phyloP scores from a whole-genome alignment of 2,113 vertebrate genomes.

The Recurvirostra avosetta region DNA sequence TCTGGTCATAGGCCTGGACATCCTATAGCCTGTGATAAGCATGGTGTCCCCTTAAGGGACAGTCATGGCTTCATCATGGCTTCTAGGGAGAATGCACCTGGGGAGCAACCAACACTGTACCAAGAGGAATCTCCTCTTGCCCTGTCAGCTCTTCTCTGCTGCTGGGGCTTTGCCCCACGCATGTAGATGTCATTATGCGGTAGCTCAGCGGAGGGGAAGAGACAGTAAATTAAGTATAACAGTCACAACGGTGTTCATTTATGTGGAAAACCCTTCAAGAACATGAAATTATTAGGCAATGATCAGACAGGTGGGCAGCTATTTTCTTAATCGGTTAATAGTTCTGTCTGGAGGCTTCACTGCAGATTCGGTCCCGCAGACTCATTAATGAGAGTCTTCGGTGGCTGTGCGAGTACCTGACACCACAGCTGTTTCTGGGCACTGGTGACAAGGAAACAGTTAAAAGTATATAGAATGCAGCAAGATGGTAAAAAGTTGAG shows the following conservation, averaged over 20 bases:
- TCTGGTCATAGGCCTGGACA: neutral
- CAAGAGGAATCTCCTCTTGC: neutral
- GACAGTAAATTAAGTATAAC: neutral
- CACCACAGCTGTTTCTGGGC: neutral
- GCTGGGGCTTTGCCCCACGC: neutral
- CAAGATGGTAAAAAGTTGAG: neutral
- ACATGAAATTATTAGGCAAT: neutral
- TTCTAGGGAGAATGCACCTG: neutral
- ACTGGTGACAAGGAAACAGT: neutral
- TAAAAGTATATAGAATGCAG: neutral
- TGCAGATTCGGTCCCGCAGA: neutral
- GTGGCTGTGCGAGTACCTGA: neutral
- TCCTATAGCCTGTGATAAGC: neutral
- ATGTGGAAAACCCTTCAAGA: neutral
- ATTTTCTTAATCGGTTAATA: neutral
- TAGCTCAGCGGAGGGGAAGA: neutral
- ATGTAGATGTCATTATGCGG: neutral
- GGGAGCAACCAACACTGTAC: neutral
- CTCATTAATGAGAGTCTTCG: neutral
- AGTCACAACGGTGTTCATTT: neutral
- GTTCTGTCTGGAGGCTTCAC: neutral
- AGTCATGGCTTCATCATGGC: neutral
- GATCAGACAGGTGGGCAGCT: neutral
- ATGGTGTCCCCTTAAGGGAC: neutral
- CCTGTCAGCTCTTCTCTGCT: neutral